phyloP scores from a whole-genome alignment of 1,140 invertebrate genomes.

The Eupeodes corollae region DNA sequence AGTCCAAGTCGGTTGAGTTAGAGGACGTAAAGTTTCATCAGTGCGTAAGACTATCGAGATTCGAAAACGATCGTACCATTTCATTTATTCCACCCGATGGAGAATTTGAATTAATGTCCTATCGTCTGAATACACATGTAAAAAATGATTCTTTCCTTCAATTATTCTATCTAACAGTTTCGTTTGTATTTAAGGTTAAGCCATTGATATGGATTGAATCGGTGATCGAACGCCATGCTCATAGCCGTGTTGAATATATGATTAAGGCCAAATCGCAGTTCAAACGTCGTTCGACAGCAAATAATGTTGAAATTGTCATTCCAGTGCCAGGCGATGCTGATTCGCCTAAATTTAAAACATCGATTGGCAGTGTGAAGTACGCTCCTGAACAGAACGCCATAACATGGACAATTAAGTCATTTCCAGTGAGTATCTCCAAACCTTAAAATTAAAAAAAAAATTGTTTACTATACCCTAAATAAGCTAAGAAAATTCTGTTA shows the following conservation, averaged over 20 bases:
- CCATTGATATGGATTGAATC: slow-evolving; percentile 99
- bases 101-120: slow-evolving; percentile 99
- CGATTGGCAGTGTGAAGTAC: slow-evolving; percentile 95
- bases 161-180: no score
- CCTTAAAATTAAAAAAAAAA: neutral
- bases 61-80: slow-evolving; percentile 98
- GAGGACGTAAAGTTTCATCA: slow-evolving; percentile 99
- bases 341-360: slow-evolving; percentile 97
- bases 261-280: slow-evolving; percentile 99
- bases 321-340: slow-evolving; percentile 97
- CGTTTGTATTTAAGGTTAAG: slow-evolving; percentile 53
- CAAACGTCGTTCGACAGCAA: slow-evolving; percentile 93
- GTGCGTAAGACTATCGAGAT: slow-evolving; percentile 91
- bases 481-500: no score
- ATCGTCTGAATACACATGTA: slow-evolving; percentile 92
- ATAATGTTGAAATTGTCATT: slow-evolving; percentile 98
- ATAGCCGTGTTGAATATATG: slow-evolving; percentile 98
- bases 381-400: slow-evolving; percentile 96
- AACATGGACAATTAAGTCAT: slow-evolving; percentile 99
- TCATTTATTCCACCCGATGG: slow-evolving; percentile 99
- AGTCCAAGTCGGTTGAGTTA: slow-evolving; percentile 96
- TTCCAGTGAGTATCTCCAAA: slow-evolving; percentile 55
- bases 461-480: no score
- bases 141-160: slow-evolving; percentile 20
- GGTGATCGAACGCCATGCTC: slow-evolving; percentile 96